phyloP scores from a whole-genome alignment of 2,113 vertebrate species.

The Trichechus manatus region DNA sequence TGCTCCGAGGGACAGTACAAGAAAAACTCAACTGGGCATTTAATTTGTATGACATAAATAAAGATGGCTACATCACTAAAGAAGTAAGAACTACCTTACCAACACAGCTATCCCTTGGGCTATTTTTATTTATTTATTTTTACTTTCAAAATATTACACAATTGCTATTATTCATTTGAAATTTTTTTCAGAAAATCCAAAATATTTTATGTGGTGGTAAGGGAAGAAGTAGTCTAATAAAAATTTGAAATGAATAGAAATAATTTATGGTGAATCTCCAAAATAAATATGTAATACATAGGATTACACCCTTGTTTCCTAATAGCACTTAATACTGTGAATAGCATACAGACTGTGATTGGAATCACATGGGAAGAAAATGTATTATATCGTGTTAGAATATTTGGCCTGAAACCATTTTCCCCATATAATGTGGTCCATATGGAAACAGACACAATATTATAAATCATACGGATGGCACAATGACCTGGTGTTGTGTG shows the following conservation, averaged over 20 bases:
- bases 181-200: neutral
- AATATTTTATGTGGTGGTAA: constrained; percentile 24
- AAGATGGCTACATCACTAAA: constrained; percentile 99
- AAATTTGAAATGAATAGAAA: neutral
- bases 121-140: constrained; percentile 35
- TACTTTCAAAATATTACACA: constrained; percentile 23
- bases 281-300: neutral
- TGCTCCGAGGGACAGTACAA: constrained; percentile 96
- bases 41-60: constrained; percentile 99
- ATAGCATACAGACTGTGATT: neutral
- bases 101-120: neutral
- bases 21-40: constrained; percentile 99
- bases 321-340: neutral
- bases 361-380: neutral
- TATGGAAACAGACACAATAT: neutral
- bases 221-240: neutral
- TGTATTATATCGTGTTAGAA: neutral
- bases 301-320: neutral
- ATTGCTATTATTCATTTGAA: constrained; percentile 29
- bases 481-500: neutral
- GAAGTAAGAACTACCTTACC: constrained; percentile 89
- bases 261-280: neutral
- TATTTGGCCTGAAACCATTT: neutral
- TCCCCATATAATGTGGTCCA: neutral
- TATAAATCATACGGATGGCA: neutral